Conservation (phyloP, 2,797 vertebrate species). For the Catharus ustulatus region DNA sequence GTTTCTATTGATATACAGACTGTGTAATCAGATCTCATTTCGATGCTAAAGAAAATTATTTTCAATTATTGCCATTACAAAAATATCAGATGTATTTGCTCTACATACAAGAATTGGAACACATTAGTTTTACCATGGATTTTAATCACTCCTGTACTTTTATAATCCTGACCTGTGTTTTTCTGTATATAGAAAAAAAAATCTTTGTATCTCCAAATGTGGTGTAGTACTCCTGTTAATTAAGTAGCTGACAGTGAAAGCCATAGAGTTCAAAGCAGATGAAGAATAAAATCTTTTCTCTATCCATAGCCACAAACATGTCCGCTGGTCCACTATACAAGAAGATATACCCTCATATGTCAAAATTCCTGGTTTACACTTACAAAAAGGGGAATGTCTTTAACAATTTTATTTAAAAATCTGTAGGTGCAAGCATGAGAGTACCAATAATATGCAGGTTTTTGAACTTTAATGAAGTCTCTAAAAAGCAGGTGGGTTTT, state of each 20-base stretch:
- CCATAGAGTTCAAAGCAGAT: background rate
- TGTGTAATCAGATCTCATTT: background rate
- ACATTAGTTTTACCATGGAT: background rate
- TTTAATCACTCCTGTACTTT: background rate
- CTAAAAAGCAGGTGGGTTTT: background rate
- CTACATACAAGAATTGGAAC: background rate
- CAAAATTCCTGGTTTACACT: background rate
- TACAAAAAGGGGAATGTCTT: background rate
- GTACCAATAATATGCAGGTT: background rate
- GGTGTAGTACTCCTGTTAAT: background rate
- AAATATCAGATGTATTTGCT: background rate
- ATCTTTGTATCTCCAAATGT: background rate
- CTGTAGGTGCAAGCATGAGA: background rate
- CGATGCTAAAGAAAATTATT: background rate
- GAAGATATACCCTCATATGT: accelerated
- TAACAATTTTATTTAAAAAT: background rate
- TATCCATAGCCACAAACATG: background rate
- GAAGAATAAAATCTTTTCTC: background rate
- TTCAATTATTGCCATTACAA: background rate
- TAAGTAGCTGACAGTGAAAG: background rate
- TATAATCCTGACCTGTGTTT: background rate
- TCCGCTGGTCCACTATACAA: background rate
- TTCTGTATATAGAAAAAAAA: background rate
- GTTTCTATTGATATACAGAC: background rate
- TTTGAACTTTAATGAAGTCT: background rate